Percentiles rank a stretch among this genome's conserved stretches.
phyloP scores from a whole-genome alignment of 2,797 vertebrate genomes.

The Florisuga fusca region DNA sequence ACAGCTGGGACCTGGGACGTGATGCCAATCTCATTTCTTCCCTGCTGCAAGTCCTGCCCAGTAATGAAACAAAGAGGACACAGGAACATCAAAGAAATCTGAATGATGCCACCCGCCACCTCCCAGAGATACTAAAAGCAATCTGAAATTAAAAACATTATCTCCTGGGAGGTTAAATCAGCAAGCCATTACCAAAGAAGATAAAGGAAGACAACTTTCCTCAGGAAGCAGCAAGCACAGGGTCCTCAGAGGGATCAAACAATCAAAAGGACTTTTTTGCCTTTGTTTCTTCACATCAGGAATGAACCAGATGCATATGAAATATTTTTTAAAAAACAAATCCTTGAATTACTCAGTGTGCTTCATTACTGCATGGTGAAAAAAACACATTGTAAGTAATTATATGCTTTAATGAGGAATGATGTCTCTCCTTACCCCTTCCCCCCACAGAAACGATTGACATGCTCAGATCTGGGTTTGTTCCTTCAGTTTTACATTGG shows the following conservation, averaged over 20 bases:
- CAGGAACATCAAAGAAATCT: background rate
- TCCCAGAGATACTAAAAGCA: background rate
- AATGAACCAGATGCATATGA: constrained; percentile 5
- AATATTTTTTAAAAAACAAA: background rate
- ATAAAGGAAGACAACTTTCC: constrained; percentile 4
- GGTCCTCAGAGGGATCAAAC: constrained; percentile 4
- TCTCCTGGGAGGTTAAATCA: background rate
- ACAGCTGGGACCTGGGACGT: background rate
- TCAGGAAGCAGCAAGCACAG: background rate
- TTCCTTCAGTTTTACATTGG: background rate
- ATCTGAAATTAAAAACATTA: background rate
- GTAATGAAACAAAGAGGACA: background rate
- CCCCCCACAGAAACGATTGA: background rate
- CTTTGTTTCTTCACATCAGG: constrained; percentile 9
- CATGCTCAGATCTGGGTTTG: background rate
- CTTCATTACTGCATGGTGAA: background rate
- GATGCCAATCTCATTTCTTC: background rate
- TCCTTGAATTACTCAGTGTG: background rate
- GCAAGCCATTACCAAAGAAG: background rate
- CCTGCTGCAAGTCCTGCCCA: background rate
- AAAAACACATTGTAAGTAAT: background rate
- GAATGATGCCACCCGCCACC: background rate
- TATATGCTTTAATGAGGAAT: background rate
- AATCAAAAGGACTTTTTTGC: background rate
- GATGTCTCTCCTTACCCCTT: background rate